Percentiles rank a stretch among this genome's conserved stretches.
Conservation (phyloP, 2,797 vertebrate genomes). For the Intellagama lesueurii region DNA sequence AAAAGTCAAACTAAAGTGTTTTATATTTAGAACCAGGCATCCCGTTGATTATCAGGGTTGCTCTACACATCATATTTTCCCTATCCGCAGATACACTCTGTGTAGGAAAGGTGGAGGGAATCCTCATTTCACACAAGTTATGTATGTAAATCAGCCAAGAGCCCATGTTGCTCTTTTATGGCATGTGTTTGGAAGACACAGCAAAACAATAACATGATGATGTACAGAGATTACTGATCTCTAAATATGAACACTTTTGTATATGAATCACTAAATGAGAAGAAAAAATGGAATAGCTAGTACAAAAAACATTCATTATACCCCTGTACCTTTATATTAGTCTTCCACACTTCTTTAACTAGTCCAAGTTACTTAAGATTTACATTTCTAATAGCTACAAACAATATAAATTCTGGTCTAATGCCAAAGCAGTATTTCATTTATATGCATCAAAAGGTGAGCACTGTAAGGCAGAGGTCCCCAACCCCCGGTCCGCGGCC, state of each 20-base stretch:
- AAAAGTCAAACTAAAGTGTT: constrained; percentile 26
- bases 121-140: not conserved
- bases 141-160: not conserved
- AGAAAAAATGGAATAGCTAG: not conserved
- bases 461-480: not conserved
- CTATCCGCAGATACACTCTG: not conserved
- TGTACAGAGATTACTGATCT: not conserved
- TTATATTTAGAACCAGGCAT: constrained; percentile 54
- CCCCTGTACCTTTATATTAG: no score
- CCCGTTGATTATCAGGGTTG: constrained; percentile 6
- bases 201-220: not conserved
- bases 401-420: not conserved
- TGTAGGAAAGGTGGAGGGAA: not conserved
- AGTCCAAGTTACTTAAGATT: not conserved
- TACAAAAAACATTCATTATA: not conserved
- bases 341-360: not conserved
- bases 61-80: not conserved
- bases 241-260: not conserved
- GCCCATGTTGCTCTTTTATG: not conserved
- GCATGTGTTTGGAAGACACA: not conserved
- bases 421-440: not conserved
- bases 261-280: not conserved
- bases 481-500: no score
- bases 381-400: not conserved
- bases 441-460: not conserved